These are phyloP conservation scores for Melinaea marsaeus DNA, from an alignment of 2,888 invertebrate species.

Conservation along the genomic window DNA sequence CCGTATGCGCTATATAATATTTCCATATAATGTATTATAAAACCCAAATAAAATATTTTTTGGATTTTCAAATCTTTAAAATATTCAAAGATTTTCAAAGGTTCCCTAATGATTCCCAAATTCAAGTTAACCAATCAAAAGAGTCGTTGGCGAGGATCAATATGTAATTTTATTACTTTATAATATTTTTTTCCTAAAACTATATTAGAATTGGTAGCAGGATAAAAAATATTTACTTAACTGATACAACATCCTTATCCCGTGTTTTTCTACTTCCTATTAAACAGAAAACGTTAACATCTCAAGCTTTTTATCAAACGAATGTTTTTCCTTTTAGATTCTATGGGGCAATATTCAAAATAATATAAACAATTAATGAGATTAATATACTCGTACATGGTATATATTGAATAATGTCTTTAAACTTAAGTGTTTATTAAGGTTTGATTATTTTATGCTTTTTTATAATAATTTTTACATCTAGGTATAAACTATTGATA, in stretches of 20 bases:
- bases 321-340: background rate
- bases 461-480: constrained; percentile 3
- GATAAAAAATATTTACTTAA: background rate
- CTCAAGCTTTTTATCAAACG: background rate
- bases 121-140: constrained; percentile 57
- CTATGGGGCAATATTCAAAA: too few relatives aligned
- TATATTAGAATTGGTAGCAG: too few relatives aligned
- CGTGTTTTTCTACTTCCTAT: background rate
- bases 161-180: constrained; percentile 46
- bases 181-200: background rate
- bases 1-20: too few relatives aligned
- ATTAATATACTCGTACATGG: too few relatives aligned
- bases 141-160: constrained; percentile 59
- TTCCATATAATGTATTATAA: too few relatives aligned
- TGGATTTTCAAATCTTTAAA: too few relatives aligned
- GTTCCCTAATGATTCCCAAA: too few relatives aligned
- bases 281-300: background rate
- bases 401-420: too few relatives aligned
- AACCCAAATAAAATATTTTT: too few relatives aligned
- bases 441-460: background rate
- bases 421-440: too few relatives aligned
- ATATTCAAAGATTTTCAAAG: too few relatives aligned
- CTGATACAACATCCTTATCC: background rate
- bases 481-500: constrained; percentile 65
- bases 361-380: too few relatives aligned